Conservation (phyloP, 1,140 invertebrate genomes). For the Pseudobourletiella spinata region DNA sequence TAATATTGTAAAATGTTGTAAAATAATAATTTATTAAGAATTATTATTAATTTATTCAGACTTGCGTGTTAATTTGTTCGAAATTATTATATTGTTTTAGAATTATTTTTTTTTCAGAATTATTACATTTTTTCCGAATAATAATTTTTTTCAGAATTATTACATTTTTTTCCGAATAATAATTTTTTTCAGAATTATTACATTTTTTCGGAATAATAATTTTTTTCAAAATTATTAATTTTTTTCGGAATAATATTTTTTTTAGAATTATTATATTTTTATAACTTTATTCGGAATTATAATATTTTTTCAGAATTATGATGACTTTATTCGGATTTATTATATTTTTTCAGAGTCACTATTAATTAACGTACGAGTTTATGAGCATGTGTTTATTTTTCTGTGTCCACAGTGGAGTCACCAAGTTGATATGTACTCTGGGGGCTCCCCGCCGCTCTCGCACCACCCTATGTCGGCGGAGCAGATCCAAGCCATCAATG, state of each 20-base stretch:
- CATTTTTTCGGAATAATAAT: no score
- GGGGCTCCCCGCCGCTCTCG: not conserved
- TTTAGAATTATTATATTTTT: not conserved
- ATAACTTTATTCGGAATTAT: no score
- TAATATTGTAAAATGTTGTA: not conserved
- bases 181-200: no score
- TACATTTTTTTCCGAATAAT: no score
- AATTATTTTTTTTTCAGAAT: no score
- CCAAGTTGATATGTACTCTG: not conserved
- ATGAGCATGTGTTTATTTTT: no score
- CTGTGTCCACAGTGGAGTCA: conserved; percentile 5
- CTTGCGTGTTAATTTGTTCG: no score
- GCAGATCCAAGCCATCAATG: not conserved
- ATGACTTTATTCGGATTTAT: not conserved
- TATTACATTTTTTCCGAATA: not conserved
- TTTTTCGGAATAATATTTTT: no score
- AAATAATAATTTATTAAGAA: not conserved
- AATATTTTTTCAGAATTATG: not conserved
- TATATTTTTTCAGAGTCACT: not conserved
- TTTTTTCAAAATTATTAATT: no score
- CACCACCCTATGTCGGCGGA: not conserved
- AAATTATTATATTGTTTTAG: no score
- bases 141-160: no score
- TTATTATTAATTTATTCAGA: not conserved
- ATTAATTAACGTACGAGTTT: not conserved